These are phyloP conservation scores for Taenaris catops DNA, from an alignment of 2,888 invertebrate species.

Conservation along the genomic window DNA sequence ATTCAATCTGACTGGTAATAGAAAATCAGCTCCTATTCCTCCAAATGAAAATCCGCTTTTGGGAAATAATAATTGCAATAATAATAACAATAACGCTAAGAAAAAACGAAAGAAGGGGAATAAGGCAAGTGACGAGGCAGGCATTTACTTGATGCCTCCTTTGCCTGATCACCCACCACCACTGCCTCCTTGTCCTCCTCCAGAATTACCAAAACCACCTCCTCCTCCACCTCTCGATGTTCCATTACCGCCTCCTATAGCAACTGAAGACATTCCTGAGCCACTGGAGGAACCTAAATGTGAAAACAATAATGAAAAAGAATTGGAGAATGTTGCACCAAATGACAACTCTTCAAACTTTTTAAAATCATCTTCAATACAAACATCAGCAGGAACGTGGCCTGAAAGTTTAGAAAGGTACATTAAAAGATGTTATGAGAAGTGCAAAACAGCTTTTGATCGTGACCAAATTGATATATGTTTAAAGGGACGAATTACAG, in stretches of 20 bases:
- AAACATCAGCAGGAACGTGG: constrained; percentile 82
- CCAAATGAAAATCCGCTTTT: constrained; percentile 62
- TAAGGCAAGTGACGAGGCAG: constrained; percentile 73
- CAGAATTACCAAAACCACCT: constrained; percentile 57
- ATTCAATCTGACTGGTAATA: constrained; percentile 63
- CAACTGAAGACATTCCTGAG: constrained; percentile 59
- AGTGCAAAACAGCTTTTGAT: constrained; percentile 92
- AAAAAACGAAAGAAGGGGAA: constrained; percentile 87
- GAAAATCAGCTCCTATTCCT: constrained; percentile 58
- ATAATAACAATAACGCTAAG: constrained; percentile 69
- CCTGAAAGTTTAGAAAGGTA: constrained; percentile 91
- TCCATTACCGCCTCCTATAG: constrained; percentile 65
- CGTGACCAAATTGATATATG: constrained; percentile 97
- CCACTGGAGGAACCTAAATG: constrained; percentile 46
- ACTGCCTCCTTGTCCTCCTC: constrained; percentile 72
- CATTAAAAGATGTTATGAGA: constrained; percentile 94
- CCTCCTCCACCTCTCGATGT: constrained; percentile 53
- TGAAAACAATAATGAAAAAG: constrained; percentile 30
- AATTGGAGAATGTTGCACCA: constrained; percentile 37
- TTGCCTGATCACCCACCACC: constrained; percentile 78
- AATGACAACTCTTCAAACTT: constrained; percentile 46
- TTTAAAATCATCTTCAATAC: constrained; percentile 52
- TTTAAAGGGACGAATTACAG: constrained; percentile 95
- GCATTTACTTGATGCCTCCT: constrained; percentile 57
- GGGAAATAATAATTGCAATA: constrained; percentile 32